Evolutionary conservation across 2,113 vertebrate genomes (phyloP), one percentile per base, ranked within the genome.

Genomic region (Mugil cephalus): DNA sequence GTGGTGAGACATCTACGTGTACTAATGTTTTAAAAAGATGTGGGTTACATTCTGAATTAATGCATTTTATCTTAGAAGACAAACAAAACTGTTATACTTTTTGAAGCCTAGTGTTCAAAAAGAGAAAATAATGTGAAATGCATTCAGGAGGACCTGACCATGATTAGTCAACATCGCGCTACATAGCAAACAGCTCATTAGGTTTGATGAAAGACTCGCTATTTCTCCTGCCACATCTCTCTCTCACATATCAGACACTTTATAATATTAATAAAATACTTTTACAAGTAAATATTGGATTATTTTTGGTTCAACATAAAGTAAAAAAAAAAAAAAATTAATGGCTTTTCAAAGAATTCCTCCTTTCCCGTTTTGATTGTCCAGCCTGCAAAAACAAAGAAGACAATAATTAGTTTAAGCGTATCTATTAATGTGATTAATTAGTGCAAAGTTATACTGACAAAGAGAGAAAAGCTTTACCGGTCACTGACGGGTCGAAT

Each of bases 1-100:
- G 19, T 18, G 64, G 34, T 55, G n/a, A 62, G 70, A 51, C 72
- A 69, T 69, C 48, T 89, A 77, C 69, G 77, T 63, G 24, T 47
- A 54, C 13, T 63, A 30, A 55, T 52, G 10, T 30, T 48, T 67
- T 7, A 51, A 40, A 77, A 35, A 52, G 61, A 40, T 17, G 0
- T 43, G 21, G 47, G 10, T 24, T 17, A 67, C 10, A 40, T 47
- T 11, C 52, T 52, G 45, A 53, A 60, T 58, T 6, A 50, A 53
- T 47, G 18, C 19, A 58, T 18, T 14, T 1, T 60, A 63, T 24
- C 46, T 61, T 35, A 45, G 51, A 60, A 34, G 8, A 51, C 19
- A 67, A 15, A 15, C 8, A 63, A 67, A 67, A 59, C 54, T 51
- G 51, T 55, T 58, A 42, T 43, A 56, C 46, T 62, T n/a, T 48